A percentile compares a stretch with the other conserved stretches of the same genome.
Conservation (phyloP, 2,113 vertebrate genomes). For the Bos javanicus region DNA sequence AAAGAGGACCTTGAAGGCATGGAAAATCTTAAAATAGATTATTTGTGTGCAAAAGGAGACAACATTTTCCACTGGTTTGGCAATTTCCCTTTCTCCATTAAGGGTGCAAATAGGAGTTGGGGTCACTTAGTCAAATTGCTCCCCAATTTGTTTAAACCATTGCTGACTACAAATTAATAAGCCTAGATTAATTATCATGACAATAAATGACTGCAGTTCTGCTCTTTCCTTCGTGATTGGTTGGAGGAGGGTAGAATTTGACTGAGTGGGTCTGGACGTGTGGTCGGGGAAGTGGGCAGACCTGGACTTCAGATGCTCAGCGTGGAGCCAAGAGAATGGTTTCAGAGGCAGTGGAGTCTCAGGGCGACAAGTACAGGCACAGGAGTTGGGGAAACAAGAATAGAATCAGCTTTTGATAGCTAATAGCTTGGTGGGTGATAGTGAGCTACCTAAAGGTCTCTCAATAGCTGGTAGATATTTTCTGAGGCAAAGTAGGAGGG, state of each 20-base stretch:
- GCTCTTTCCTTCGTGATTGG: neutral
- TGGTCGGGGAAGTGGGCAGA: neutral
- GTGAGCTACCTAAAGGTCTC: neutral
- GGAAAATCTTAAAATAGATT: conserved; percentile 60
- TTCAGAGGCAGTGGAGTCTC: neutral
- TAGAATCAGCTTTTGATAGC: neutral
- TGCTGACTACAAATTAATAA: conserved; percentile 5
- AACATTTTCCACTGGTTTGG: conserved; percentile 36
- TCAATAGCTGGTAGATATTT: neutral
- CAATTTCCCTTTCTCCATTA: conserved; percentile 28
- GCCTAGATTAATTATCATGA: neutral
- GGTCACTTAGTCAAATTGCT: conserved; percentile 25
- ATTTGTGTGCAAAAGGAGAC: conserved; percentile 38
- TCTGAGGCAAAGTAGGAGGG: neutral
- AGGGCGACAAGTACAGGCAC: neutral
- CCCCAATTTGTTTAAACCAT: neutral
- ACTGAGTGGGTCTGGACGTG: neutral
- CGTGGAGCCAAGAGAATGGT: neutral
- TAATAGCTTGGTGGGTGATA: neutral
- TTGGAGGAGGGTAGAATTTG: neutral
- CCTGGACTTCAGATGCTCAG: neutral
- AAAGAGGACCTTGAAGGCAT: conserved; percentile 56
- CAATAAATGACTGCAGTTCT: neutral
- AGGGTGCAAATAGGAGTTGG: neutral
- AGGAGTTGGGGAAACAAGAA: neutral